Base-by-base conservation (phyloP, 2,888 invertebrate genomes). In the Sarcophaga subvicina region DNA sequence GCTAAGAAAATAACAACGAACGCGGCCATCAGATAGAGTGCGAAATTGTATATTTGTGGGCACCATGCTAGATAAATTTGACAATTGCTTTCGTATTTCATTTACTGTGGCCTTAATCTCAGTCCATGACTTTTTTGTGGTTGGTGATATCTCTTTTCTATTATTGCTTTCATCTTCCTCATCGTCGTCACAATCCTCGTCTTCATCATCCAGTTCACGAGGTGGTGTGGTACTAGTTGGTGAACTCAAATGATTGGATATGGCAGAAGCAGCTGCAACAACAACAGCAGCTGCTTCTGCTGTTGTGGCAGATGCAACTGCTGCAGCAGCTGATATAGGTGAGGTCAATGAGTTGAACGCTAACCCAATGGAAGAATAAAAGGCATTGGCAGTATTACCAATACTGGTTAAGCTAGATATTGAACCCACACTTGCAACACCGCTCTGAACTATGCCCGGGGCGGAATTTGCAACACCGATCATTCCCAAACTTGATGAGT, bases 1-100 rank as follows among this genome's bases (percentile, higher is more conserved):
- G 89, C 98, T 96, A 86, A 99, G 94, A 93, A 98, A 99, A 93
- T 98, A 99, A 90, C 98, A 96, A 90, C 98, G 95, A 14, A 96
- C 97, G 89, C 97, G 95, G 59, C 97, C 97, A 93, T 97, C 97
- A 77, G 95, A 95, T 60, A 98, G 94, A 45, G 95, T 95, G 83
- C 97, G 95, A 93, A 98, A 98, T 54, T 96, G 96, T 89, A 98
- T 96, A 71, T 96, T 96, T 90, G 96, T 96, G 1, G 98, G 98
- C 25, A 97, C 96, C 95, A 97, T 96, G 1, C 96, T 96, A 0
- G 97, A 97, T 60, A 97, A 94, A 78, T 96, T 95, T 3, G 97
- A 96, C 83, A 98, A 93, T 91, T 97, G 96, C 89, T 97, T 96
- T 17, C 98, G 94, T 89, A 98, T 94, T 91, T 97, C 97, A 90